Evolutionary conservation across 2,797 vertebrate genomes (phyloP).

Genomic region (Paramormyrops hopkinsi): DNA sequence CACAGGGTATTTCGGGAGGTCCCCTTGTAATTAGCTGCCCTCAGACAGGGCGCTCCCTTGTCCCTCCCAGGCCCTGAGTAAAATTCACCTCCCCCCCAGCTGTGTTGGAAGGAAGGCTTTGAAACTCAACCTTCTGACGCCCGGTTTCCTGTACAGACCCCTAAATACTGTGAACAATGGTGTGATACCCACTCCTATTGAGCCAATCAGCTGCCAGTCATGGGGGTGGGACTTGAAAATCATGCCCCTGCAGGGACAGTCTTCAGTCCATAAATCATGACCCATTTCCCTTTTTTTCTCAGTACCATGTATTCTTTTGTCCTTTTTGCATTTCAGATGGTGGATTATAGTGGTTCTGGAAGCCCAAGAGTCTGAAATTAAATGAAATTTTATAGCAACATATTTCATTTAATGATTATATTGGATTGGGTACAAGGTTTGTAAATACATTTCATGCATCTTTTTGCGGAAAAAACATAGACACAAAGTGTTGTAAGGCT

Average conservation of each 20-base stretch:
- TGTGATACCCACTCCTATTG: background rate
- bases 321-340: background rate
- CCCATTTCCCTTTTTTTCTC: background rate
- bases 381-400: background rate
- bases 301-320: background rate
- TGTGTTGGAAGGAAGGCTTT: background rate
- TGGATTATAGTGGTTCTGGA: background rate
- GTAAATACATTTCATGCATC: background rate
- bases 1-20: constrained; percentile 2
- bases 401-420: background rate
- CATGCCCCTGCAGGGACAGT: background rate
- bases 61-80: background rate
- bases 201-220: background rate
- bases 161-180: background rate
- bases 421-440: background rate
- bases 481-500: background rate
- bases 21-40: background rate
- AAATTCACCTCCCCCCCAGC: background rate
- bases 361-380: background rate
- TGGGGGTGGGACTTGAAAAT: background rate
- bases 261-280: background rate
- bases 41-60: background rate
- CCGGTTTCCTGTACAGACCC: background rate
- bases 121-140: background rate
- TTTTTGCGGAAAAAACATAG: background rate